These are phyloP conservation scores for Antrozous pallidus DNA, from an alignment of 2,797 vertebrate genomes.

Conservation along the genomic window DNA sequence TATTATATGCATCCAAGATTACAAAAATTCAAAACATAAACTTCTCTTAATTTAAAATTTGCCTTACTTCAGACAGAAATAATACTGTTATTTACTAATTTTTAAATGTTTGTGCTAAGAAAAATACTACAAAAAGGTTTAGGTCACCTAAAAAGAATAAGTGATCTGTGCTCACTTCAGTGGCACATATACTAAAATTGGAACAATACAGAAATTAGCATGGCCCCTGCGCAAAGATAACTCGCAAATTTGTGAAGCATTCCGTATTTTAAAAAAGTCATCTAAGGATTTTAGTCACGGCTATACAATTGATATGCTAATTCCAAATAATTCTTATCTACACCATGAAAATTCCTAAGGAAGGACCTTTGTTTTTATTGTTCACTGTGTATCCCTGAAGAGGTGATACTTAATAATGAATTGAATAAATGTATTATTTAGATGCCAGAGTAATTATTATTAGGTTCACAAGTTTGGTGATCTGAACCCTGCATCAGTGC, in stretches of 20 bases:
- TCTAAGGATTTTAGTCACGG: conserved; percentile 10
- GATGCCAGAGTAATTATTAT: not conserved
- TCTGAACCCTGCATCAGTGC: not conserved
- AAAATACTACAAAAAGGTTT: conserved; percentile 9
- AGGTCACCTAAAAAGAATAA: conserved; percentile 35
- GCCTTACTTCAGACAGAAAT: conserved; percentile 19
- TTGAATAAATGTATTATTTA: conserved; percentile 11
- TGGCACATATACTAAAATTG: too few species aligned
- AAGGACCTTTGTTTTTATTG: not conserved
- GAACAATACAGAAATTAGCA: too few species aligned
- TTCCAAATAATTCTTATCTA: not conserved
- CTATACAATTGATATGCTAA: not conserved
- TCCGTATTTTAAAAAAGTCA: too few species aligned
- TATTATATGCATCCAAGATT: not conserved
- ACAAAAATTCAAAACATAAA: conserved; percentile 25
- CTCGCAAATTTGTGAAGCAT: too few species aligned
- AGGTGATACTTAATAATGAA: not conserved
- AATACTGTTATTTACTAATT: conserved; percentile 27
- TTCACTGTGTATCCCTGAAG: not conserved
- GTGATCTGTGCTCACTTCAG: not conserved
- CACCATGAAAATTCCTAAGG: not conserved
- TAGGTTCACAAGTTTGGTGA: not conserved
- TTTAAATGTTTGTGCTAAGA: conserved; percentile 1
- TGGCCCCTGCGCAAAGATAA: too few species aligned
- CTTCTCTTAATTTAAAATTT: conserved; percentile 42